Evolutionary conservation across 92 coral and sea anemone genomes (phyloP).

Genomic region (Actinostola sp.): DNA sequence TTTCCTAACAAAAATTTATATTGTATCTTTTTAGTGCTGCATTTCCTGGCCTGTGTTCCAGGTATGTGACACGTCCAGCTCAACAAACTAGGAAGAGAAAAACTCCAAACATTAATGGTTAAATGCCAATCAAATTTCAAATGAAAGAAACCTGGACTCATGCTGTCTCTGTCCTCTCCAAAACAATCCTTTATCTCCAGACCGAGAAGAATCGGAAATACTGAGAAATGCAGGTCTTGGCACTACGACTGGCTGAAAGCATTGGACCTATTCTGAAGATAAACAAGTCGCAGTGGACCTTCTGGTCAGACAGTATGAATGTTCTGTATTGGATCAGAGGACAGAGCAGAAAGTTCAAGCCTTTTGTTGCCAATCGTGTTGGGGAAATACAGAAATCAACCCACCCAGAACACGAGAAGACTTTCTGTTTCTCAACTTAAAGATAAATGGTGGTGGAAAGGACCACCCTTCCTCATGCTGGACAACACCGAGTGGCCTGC

Average conservation of each 20-base stretch:
- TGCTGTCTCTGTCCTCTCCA: too few species aligned
- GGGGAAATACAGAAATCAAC: conserved; percentile 51
- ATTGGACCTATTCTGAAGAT: conserved; percentile 5
- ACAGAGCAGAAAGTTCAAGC: conserved; percentile 35
- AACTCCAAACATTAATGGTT: too few species aligned
- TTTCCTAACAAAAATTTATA: too few species aligned
- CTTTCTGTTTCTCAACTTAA: conserved; percentile 15
- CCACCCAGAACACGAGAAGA: conserved; percentile 49
- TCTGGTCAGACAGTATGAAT: conserved; percentile 50
- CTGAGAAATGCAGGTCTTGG: too few species aligned
- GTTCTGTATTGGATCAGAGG: conserved; percentile 38
- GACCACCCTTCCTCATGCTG: conserved; percentile 12
- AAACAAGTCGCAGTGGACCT: neutral
- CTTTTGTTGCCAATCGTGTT: conserved; percentile 51
- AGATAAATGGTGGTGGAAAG: conserved; percentile 31
- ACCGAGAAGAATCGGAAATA: too few species aligned
- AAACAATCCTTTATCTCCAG: too few species aligned
- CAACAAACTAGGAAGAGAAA: too few species aligned
- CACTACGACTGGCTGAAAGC: conserved; percentile 23
- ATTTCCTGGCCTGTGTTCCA: too few species aligned
- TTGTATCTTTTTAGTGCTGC: too few species aligned
- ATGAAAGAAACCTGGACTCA: too few species aligned
- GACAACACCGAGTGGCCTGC: conserved; percentile 30
- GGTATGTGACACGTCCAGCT: too few species aligned
- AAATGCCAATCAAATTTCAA: too few species aligned